Evolutionary conservation across 2,113 vertebrate genomes (phyloP).

Genomic region (Cyanoderma ruficeps): DNA sequence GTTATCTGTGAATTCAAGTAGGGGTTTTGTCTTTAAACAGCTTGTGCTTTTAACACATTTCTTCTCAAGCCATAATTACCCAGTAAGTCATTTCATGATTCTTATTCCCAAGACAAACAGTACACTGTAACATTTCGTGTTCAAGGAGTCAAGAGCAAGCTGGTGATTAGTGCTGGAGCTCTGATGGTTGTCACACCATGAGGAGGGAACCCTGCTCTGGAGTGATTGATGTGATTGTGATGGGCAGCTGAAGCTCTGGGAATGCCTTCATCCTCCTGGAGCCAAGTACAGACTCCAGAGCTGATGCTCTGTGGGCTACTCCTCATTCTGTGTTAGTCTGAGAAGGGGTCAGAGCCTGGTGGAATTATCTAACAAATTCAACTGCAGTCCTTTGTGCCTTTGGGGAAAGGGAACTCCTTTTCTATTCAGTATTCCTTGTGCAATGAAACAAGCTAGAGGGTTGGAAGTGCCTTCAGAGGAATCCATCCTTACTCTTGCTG

Average conservation of each 20-base stretch:
- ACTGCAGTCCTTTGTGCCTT: background rate
- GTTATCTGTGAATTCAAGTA: constrained; percentile 41
- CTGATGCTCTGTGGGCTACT: background rate
- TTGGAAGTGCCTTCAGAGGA: background rate
- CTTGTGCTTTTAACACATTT: constrained; percentile 46
- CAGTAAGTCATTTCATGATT: constrained; percentile 23
- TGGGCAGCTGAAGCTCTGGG: background rate
- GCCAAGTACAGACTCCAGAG: background rate
- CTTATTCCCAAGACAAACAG: background rate
- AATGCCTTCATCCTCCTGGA: background rate
- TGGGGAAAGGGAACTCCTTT: background rate
- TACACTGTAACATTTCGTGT: background rate
- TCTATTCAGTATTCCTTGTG: background rate
- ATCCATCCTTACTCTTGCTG: background rate
- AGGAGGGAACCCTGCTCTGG: background rate
- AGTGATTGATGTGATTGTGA: background rate
- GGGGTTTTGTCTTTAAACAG: constrained; percentile 45
- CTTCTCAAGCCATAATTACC: constrained; percentile 17
- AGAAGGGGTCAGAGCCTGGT: background rate
- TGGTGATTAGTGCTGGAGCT: background rate
- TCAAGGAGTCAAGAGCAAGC: background rate
- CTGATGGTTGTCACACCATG: background rate
- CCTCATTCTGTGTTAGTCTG: background rate
- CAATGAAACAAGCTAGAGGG: background rate
- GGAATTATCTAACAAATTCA: background rate